A percentile compares a stretch with the other conserved stretches of the same genome.
Evolutionary conservation across 2,797 vertebrate species (phyloP).

Genomic region (Labeo calbasu): DNA sequence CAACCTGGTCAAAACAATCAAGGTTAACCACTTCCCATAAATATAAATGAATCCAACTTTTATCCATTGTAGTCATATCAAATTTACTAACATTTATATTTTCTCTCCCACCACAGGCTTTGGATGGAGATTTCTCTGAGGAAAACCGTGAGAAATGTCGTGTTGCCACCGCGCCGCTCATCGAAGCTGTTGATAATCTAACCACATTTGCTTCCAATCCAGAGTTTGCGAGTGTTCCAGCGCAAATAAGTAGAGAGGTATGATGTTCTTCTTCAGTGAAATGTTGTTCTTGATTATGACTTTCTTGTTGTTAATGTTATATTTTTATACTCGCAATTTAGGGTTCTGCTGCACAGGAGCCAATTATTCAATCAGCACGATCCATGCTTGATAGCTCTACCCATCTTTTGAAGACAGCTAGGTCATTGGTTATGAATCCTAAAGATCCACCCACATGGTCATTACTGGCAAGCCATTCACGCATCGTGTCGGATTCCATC

Average conservation of each 20-base stretch:
- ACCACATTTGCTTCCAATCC: conserved; percentile 94
- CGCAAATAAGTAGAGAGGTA: conserved; percentile 95
- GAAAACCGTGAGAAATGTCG: conserved; percentile 92
- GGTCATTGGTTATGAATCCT: conserved; percentile 93
- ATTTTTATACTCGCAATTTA: conserved; percentile 59
- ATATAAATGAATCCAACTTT: neutral
- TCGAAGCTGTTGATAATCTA: conserved; percentile 93
- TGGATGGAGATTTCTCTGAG: conserved; percentile 95
- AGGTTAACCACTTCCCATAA: conserved; percentile 76
- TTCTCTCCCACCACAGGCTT: conserved; percentile 73
- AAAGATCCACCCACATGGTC: conserved; percentile 97
- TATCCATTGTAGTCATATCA: neutral
- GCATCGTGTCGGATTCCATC: conserved; percentile 95
- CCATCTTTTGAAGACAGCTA: conserved; percentile 88
- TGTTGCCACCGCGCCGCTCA: conserved; percentile 87
- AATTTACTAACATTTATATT: neutral
- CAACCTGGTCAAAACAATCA: conserved; percentile 98
- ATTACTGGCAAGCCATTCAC: conserved; percentile 90
- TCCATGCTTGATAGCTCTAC: conserved; percentile 95
- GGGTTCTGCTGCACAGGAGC: conserved; percentile 93
- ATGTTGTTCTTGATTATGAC: neutral
- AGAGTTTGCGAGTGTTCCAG: conserved; percentile 94
- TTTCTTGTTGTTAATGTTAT: neutral
- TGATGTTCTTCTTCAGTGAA: neutral
- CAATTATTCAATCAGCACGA: conserved; percentile 90